Conservation (phyloP, 2,888 invertebrate genomes). For the Eulithis prunata region DNA sequence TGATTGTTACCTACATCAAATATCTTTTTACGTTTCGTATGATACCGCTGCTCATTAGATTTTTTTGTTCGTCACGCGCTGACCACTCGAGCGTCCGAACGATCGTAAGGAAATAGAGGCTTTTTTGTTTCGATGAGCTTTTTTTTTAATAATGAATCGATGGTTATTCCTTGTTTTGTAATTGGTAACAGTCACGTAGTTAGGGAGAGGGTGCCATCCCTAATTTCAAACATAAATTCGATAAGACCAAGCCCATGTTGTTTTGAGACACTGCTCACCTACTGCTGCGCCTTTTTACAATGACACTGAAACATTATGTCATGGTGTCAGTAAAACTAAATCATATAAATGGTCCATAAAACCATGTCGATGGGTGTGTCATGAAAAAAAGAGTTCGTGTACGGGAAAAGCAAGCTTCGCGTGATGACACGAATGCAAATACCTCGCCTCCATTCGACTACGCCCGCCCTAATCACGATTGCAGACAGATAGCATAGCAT, state of each 20-base stretch:
- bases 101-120: slow-evolving; percentile 27
- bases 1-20: slow-evolving; percentile 56
- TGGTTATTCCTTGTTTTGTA: slow-evolving; percentile 17
- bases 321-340: slow-evolving; percentile 11
- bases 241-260: slow-evolving; percentile 11
- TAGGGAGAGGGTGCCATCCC: slow-evolving; percentile 30
- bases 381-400: slow-evolving; percentile 38
- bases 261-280: slow-evolving; percentile 1
- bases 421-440: slow-evolving; percentile 60
- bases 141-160: slow-evolving; percentile 14
- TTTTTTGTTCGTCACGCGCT: slow-evolving; percentile 27
- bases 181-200: slow-evolving; percentile 28
- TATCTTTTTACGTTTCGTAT: slow-evolving; percentile 38
- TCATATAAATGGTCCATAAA: slow-evolving; percentile 7
- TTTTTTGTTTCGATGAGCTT: slow-evolving; percentile 31
- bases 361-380: slow-evolving; percentile 30
- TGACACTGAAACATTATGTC: slow-evolving; percentile 12
- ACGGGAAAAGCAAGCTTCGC: slow-evolving; percentile 47
- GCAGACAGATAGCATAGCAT: slow-evolving; percentile 35
- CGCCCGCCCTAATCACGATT: slow-evolving; percentile 43
- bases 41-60: slow-evolving; percentile 39
- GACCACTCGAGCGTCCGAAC: slow-evolving; percentile 25
- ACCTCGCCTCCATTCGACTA: slow-evolving; percentile 41
- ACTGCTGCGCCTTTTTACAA: slow-evolving; percentile 6
- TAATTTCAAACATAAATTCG: slow-evolving; percentile 18